Percentiles rank a stretch among this genome's conserved stretches.
Evolutionary conservation across 2,888 invertebrate species (phyloP).

Genomic region (Tanypteryx hageni): DNA sequence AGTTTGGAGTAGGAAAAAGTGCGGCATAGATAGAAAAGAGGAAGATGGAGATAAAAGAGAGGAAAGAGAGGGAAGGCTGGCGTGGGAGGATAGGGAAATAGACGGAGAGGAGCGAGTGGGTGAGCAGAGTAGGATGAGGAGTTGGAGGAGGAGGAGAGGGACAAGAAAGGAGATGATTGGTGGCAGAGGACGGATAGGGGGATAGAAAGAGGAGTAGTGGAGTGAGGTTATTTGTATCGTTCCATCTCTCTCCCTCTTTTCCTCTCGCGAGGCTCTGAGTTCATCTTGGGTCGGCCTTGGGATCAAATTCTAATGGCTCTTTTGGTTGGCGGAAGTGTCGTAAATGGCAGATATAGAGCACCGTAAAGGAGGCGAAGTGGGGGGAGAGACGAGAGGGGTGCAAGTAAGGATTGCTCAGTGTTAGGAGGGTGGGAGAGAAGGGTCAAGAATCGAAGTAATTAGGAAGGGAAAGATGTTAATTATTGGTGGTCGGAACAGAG

Average conservation of each 20-base stretch:
- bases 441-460: slow-evolving; percentile 13
- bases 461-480: background rate
- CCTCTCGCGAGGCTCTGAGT: background rate
- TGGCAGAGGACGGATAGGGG: background rate
- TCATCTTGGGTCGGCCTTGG: slow-evolving; percentile 54
- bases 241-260: slow-evolving; percentile 20
- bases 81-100: too few species aligned
- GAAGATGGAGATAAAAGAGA: background rate
- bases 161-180: background rate
- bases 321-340: slow-evolving; percentile 60
- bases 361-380: background rate
- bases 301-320: slow-evolving; percentile 57
- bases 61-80: background rate
- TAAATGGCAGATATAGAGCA: slow-evolving; percentile 24
- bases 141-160: too few species aligned
- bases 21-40: background rate
- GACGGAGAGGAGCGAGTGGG: too few species aligned
- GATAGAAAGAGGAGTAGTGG: background rate
- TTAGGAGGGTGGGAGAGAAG: background rate
- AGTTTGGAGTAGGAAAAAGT: too few species aligned
- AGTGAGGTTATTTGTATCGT: background rate
- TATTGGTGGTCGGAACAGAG: background rate
- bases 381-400: background rate
- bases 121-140: too few species aligned
- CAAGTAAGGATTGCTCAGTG: background rate